Evolutionary conservation across 1,140 invertebrate species (phyloP).

Genomic region (Orchestia grillus): DNA sequence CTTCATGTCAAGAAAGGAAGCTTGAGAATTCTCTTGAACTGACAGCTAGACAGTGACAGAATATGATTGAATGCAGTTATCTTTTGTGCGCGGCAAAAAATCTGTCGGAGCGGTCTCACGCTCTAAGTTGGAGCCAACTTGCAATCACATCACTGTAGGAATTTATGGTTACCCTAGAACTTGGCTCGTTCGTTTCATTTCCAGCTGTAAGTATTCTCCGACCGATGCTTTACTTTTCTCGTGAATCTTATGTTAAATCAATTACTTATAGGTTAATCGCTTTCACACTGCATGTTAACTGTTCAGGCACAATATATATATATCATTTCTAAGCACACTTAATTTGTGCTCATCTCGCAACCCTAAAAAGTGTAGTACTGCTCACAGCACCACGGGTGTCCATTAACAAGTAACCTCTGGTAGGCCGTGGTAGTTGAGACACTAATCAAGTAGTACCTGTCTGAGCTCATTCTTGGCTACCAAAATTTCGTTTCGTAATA

Average conservation of each 20-base stretch:
- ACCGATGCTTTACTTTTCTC: background rate
- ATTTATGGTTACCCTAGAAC: background rate
- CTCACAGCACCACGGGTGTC: no score
- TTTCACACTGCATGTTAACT: background rate
- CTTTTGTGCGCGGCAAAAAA: background rate
- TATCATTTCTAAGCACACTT: no score
- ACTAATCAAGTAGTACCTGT: no score
- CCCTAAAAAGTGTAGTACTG: no score
- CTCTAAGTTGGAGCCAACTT: background rate
- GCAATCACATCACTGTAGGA: background rate
- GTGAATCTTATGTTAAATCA: no score
- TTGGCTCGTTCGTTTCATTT: background rate
- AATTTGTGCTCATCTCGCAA: no score
- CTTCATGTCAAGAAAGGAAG: background rate
- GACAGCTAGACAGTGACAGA: background rate
- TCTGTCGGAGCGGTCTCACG: background rate
- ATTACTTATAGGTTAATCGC: no score
- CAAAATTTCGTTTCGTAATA: no score
- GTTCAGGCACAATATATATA: background rate
- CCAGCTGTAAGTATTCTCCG: background rate
- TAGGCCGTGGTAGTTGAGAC: no score
- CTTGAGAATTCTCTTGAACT: background rate
- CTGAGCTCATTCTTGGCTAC: no score
- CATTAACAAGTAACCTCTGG: no score
- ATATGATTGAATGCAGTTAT: background rate